These are phyloP conservation scores for Achlya flavicornis DNA, from an alignment of 2,888 invertebrate genomes.

Conservation along the genomic window DNA sequence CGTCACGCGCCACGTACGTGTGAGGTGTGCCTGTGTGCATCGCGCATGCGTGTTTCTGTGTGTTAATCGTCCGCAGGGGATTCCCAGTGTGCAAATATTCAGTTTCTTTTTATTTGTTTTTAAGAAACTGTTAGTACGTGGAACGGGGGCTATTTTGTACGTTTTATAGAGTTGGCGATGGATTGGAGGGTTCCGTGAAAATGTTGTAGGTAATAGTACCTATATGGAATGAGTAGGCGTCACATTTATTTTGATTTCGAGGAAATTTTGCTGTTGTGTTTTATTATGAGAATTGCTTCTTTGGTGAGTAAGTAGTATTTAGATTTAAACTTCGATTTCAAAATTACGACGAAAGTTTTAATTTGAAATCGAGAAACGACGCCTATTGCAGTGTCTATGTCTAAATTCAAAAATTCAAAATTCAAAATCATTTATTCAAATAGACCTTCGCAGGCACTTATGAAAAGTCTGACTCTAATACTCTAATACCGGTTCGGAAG, in stretches of 20 bases:
- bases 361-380: too few species aligned
- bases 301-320: too few species aligned
- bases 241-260: slow-evolving; percentile 12
- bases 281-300: background rate
- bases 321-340: background rate
- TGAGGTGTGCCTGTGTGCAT: slow-evolving; percentile 27
- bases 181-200: background rate
- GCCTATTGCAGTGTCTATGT: too few species aligned
- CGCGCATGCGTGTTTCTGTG: slow-evolving; percentile 20
- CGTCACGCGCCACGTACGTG: slow-evolving; percentile 28
- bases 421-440: too few species aligned
- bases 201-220: too few species aligned
- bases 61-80: slow-evolving; percentile 54
- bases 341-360: background rate
- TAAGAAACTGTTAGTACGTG: slow-evolving; percentile 35
- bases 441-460: too few species aligned
- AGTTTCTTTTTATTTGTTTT: slow-evolving; percentile 27
- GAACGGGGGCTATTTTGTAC: slow-evolving; percentile 2
- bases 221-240: background rate
- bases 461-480: too few species aligned
- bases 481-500: too few species aligned
- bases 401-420: too few species aligned
- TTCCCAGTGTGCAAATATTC: slow-evolving; percentile 63
- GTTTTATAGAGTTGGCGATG: background rate
- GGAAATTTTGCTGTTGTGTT: background rate